phyloP scores from a whole-genome alignment of 1,140 invertebrate genomes.

The Melitaea cinxia region DNA sequence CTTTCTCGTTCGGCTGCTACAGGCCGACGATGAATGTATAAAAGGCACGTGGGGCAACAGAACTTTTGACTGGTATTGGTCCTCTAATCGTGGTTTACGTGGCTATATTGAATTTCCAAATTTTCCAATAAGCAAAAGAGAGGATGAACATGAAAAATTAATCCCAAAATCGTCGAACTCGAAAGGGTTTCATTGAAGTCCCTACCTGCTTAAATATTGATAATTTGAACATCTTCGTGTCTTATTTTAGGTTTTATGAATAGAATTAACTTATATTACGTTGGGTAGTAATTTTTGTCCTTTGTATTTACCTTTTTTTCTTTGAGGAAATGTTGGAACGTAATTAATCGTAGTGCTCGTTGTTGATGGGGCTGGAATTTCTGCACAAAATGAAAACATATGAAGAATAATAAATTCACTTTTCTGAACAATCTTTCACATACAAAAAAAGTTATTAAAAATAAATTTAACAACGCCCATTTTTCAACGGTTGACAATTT shows the following conservation, averaged over 20 bases:
- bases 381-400: constrained; percentile 67
- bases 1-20: constrained; percentile 54
- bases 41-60: constrained; percentile 54
- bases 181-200: constrained; percentile 53
- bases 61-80: constrained; percentile 62
- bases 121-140: constrained; percentile 50
- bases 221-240: constrained; percentile 31
- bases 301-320: constrained; percentile 68
- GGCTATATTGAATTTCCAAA: constrained; percentile 59
- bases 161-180: constrained; percentile 45
- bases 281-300: constrained; percentile 9
- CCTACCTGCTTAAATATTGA: constrained; percentile 47
- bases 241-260: constrained; percentile 14
- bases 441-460: background rate
- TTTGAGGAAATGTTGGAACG: constrained; percentile 72
- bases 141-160: constrained; percentile 61
- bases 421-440: constrained; percentile 6
- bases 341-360: constrained; percentile 83
- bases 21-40: constrained; percentile 63
- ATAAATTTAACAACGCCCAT: background rate
- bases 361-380: constrained; percentile 87
- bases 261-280: constrained; percentile 17
- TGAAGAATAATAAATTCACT: constrained; percentile 17
- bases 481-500: background rate
- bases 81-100: constrained; percentile 55